Base-by-base conservation (phyloP, 2,888 invertebrate species). In the Mechanitis messenoides region DNA sequence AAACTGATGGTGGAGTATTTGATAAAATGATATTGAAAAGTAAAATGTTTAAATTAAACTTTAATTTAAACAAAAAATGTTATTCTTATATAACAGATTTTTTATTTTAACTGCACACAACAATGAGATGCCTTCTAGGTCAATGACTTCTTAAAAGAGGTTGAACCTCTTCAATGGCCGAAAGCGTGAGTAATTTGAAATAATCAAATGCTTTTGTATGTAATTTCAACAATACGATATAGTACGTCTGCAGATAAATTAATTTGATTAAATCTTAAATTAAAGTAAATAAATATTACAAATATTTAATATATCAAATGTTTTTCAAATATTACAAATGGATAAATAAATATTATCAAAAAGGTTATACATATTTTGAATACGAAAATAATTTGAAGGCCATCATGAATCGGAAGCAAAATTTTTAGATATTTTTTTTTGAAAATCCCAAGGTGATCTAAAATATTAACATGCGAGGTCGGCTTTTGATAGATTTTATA, bases 41-140 rank as follows among this genome's bases (percentile, higher is more conserved):
- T 20, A 20, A 20, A 20, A 20, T 20, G 20, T 20, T 20, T 20
- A 20, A 20, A 20, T 1, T 20, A 20, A 1, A 20, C 20, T 20
- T 20, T 20, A 20, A 20, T 20, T 20, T 20, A 20, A 20, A 20
- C 20, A 20, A 20, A 20, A 20, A 20, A 20, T 20, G 7, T 38
- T 42, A 9, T 3, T 42, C 42, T 42, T 42, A 42, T 42, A 42
- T 42, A 42, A 42, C 42, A 9, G 35, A 35, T 5, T 9, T 9
- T 11, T 2, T 7, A 42, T 9, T 42, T 11, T 42, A 9, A 42
- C 42, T 42, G 42, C 42, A 42, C 9, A 42, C 7, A 31, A 50
- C 50, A 50, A 47, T 31, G 35, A 20, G 20, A 12, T 57, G 55
- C 38, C 59, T 76, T 72, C 76, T 77, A 58, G 75, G 81, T 75